Evolutionary conservation across 2,113 vertebrate genomes (phyloP).

Genomic region (Gymnocephalus cernua): DNA sequence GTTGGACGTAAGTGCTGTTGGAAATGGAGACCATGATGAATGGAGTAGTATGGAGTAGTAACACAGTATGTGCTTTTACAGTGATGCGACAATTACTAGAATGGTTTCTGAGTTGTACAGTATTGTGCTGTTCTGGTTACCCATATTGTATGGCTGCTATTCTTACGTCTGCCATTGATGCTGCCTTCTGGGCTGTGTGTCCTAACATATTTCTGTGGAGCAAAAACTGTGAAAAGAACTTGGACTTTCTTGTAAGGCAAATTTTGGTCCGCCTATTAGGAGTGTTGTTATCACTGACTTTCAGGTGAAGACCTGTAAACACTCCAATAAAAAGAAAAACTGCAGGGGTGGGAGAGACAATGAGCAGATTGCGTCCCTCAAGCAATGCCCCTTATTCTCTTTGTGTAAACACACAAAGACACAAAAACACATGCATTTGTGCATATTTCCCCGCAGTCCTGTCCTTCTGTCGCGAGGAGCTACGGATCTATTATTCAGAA

Average conservation of each 20-base stretch:
- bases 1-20: neutral
- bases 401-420: no score
- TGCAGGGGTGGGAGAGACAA: conserved; percentile 29
- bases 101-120: neutral
- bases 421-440: conserved; percentile 56
- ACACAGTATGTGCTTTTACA: neutral
- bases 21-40: neutral
- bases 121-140: neutral
- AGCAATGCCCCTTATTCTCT: conserved; percentile 67
- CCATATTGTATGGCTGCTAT: neutral
- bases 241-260: conserved; percentile 11
- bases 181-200: neutral
- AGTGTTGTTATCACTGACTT: conserved; percentile 13
- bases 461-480: conserved; percentile 72
- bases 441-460: conserved; percentile 68
- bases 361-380: conserved; percentile 76
- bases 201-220: neutral
- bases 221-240: neutral
- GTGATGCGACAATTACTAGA: no score
- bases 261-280: neutral
- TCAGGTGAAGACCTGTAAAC: conserved; percentile 54
- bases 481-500: conserved; percentile 76
- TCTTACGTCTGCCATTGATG: neutral
- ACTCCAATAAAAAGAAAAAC: conserved; percentile 24
- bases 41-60: no score